phyloP scores from a whole-genome alignment of 2,888 invertebrate species.

The Gonocerus acuteangulatus region DNA sequence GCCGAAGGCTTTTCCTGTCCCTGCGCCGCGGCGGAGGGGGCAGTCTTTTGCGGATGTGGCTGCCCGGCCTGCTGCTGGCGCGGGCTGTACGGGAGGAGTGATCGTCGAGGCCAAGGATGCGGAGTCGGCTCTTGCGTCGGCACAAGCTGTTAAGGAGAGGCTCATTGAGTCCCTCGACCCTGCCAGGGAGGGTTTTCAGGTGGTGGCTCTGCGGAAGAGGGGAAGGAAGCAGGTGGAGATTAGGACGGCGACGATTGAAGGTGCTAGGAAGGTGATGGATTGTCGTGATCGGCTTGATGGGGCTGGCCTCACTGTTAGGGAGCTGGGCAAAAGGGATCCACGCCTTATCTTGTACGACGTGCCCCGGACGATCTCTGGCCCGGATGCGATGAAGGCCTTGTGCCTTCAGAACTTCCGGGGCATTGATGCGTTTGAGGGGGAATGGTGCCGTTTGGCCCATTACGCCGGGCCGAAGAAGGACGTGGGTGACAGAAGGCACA shows the following conservation, averaged over 20 bases:
- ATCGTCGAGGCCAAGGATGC: too few species aligned
- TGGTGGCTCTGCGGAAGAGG: neutral
- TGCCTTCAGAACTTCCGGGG: neutral
- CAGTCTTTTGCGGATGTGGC: too few species aligned
- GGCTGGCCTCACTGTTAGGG: too few species aligned
- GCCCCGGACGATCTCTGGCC: neutral
- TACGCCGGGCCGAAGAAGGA: too few species aligned
- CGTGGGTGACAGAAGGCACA: too few species aligned
- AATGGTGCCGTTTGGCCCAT: neutral
- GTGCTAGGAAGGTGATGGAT: neutral
- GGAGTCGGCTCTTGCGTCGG: neutral
- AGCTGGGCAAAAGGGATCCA: neutral
- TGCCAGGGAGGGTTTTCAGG: neutral
- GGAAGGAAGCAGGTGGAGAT: neutral
- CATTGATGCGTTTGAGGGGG: neutral
- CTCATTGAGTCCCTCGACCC: neutral
- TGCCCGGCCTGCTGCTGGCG: neutral
- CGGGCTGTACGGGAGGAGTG: neutral
- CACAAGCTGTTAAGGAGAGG: too few species aligned
- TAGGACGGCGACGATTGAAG: neutral
- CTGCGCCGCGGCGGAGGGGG: too few species aligned
- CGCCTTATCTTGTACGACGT: neutral
- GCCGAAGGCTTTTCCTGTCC: too few species aligned
- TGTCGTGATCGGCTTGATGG: neutral
- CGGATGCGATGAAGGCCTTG: too few species aligned